Base-by-base conservation (phyloP, 2,888 invertebrate species). In the Bugulina stolonifera region DNA sequence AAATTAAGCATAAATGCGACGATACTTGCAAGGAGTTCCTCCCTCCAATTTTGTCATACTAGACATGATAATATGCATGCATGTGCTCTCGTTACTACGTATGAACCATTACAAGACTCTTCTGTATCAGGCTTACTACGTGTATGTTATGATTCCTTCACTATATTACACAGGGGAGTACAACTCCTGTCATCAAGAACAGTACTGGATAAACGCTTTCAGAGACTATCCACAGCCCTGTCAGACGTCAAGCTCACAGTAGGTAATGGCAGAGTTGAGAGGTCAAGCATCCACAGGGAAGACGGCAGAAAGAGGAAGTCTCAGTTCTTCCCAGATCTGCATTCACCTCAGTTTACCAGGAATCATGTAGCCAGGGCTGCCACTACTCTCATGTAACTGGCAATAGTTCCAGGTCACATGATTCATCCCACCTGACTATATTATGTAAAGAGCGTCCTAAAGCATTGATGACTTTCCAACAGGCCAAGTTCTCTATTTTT, bases 161-260 rank as follows among this genome's bases (percentile, higher is more conserved):
- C 5, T 10, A 43, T 43, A 18, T 43, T 18, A 14, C 32, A 14
- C 34, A 64, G 64, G 27, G 64, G 64, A 29, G 18, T 64, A 5
- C 10, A 64, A 14, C 32, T 64, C 29, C 32, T 64, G 10, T 27
- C 25, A 1, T 32, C 64, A 64, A 64, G 64, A 27, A 29, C 64
- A 1, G 64, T 64, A 32, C n/a, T 64, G 27, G 64, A 64, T 32
- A 64, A 64, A 32, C 64, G 64, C 5, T 64, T 64, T 32, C 64
- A 64, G n/a, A n/a, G 64, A n/a, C 64, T 64, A 3, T 64, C 64
- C 2, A 64, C 64, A 64, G 64, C 64, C 2, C 64, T 64, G 5
- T 64, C 64, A 27, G 64, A 64, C 14, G 64, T 32, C 32, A 64
- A 64, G 32, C 64, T 64, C 10, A 64, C 64, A 25, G 64, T 64